Evolutionary conservation across 2,113 vertebrate genomes (phyloP).

Genomic region (Morone saxatilis): DNA sequence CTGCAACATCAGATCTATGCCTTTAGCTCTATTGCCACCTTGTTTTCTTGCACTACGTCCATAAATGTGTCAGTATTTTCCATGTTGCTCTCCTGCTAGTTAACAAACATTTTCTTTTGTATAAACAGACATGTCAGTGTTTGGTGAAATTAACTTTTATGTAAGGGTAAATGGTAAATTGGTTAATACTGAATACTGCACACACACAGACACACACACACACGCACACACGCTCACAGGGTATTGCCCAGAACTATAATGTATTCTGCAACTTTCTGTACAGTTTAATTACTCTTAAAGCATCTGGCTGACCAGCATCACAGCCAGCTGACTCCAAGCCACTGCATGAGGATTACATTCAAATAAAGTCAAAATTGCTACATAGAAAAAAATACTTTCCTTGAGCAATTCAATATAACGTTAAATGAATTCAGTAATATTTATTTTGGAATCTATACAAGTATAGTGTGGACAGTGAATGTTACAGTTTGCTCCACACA

Average conservation of each 20-base stretch:
- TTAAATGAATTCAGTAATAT: neutral
- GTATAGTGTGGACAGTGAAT: neutral
- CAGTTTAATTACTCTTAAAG: slow-evolving; percentile 36
- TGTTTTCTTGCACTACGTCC: neutral
- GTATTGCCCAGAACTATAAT: slow-evolving; percentile 8
- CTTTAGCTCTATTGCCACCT: neutral
- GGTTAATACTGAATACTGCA: too few relatives aligned
- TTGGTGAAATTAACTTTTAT: neutral
- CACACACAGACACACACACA: neutral
- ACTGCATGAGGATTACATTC: slow-evolving; percentile 34
- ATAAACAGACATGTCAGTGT: neutral
- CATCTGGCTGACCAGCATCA: slow-evolving; percentile 24
- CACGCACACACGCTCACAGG: neutral
- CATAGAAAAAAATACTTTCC: neutral
- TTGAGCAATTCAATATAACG: neutral
- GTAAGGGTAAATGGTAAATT: neutral
- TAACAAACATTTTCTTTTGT: neutral
- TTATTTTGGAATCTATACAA: neutral
- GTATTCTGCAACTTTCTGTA: slow-evolving; percentile 34
- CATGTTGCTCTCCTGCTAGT: neutral
- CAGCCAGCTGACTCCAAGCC: slow-evolving; percentile 18
- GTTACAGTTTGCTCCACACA: neutral
- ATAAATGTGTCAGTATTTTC: neutral
- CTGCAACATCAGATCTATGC: too few relatives aligned
- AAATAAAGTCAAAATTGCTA: slow-evolving; percentile 28